Percentiles rank a stretch among this genome's conserved stretches.
phyloP scores from a whole-genome alignment of 2,797 vertebrate species.

The Rhabdophis nuchalis region DNA sequence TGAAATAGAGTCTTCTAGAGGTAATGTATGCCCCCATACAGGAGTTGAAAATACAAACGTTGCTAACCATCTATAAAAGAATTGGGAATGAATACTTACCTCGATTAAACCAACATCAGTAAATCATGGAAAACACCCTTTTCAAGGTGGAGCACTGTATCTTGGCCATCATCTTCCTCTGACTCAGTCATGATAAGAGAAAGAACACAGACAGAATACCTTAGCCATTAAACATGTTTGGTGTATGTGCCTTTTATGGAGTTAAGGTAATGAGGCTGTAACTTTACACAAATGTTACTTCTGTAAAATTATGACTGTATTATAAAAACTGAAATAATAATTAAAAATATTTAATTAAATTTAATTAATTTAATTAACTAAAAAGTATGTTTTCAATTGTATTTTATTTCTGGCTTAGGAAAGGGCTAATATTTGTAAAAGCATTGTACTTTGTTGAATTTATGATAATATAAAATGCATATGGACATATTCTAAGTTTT shows the following conservation, averaged over 20 bases:
- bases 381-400: accelerated
- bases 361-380: too few relatives aligned
- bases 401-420: accelerated
- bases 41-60: neutral
- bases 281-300: neutral
- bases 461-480: neutral
- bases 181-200: neutral
- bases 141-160: neutral
- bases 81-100: neutral
- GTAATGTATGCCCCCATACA: neutral
- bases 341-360: too few relatives aligned
- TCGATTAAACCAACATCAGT: neutral
- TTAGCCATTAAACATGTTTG: neutral
- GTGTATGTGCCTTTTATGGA: neutral
- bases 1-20: neutral
- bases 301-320: neutral
- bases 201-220: neutral
- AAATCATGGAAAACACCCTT: neutral
- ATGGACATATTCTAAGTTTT: neutral
- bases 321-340: neutral
- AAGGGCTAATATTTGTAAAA: neutral
- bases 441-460: too few relatives aligned
- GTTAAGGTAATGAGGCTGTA: neutral
- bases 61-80: neutral
- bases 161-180: neutral